Conservation (phyloP, 2,888 invertebrate species). For the Ligdia adustata region DNA sequence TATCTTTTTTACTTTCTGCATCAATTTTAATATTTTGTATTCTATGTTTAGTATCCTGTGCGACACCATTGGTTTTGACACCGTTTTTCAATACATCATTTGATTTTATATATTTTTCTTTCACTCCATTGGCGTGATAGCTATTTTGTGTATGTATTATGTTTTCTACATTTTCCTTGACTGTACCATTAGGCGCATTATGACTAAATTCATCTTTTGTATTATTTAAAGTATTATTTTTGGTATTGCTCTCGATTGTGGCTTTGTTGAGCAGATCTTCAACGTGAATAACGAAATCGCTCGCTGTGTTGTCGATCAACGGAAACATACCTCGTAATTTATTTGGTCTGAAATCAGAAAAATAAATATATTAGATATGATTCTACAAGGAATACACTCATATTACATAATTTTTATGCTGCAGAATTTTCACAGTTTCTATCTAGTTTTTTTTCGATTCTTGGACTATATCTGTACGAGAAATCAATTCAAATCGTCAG, state of each 20-base stretch:
- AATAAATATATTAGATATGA: no score
- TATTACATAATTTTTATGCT: no score
- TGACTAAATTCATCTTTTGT: slow-evolving; percentile 22
- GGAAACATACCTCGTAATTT: slow-evolving; percentile 76
- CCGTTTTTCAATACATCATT: slow-evolving; percentile 5
- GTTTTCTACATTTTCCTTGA: background rate
- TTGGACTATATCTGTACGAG: no score
- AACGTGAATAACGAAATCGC: slow-evolving; percentile 61
- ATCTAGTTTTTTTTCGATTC: no score
- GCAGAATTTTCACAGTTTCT: no score
- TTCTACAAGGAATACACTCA: no score
- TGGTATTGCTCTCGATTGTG: slow-evolving; percentile 31
- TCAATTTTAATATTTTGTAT: slow-evolving; percentile 1
- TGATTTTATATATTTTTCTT: background rate
- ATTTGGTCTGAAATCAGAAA: slow-evolving; percentile 64
- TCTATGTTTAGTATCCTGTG: background rate
- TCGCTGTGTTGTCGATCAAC: slow-evolving; percentile 68
- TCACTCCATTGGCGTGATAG: background rate
- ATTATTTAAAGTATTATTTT: slow-evolving; percentile 19
- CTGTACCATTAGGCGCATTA: background rate
- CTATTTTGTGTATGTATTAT: background rate
- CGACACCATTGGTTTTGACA: background rate
- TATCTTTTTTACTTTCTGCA: slow-evolving; percentile 17
- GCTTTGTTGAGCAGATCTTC: slow-evolving; percentile 45
- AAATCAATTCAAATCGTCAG: no score